Percentiles rank a stretch among this genome's conserved stretches.
phyloP scores from a whole-genome alignment of 2,113 vertebrate genomes.

The Anser brachyrhynchus region DNA sequence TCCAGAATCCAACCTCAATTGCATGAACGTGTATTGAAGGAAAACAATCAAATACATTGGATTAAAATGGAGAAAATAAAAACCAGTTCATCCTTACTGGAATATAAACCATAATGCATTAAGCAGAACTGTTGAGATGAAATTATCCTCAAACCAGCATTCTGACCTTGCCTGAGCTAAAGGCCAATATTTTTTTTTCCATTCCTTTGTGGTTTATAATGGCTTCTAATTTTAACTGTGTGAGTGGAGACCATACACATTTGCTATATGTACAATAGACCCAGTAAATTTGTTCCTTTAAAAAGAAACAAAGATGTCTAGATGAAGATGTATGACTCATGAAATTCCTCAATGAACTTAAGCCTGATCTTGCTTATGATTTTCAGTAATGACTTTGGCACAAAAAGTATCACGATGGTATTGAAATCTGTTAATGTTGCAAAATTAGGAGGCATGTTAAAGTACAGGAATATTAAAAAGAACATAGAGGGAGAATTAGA shows the following conservation, averaged over 20 bases:
- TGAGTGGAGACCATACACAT: background rate
- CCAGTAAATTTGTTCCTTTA: background rate
- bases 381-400: background rate
- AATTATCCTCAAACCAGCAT: background rate
- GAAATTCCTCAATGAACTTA: background rate
- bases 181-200: background rate
- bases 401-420: background rate
- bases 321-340: background rate
- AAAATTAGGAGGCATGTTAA: background rate
- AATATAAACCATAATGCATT: background rate
- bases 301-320: background rate
- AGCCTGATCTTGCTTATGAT: background rate
- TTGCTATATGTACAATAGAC: background rate
- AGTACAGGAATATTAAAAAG: background rate
- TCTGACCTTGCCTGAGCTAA: background rate
- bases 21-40: background rate
- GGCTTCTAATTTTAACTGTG: background rate
- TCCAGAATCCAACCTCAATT: background rate
- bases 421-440: background rate
- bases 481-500: background rate
- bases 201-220: background rate
- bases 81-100: background rate
- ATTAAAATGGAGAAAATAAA: background rate
- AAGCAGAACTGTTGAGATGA: background rate
- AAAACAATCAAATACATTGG: background rate